A percentile compares a stretch with the other conserved stretches of the same genome.
Conservation (phyloP, 2,113 vertebrate genomes). For the Oryzias curvinotus region DNA sequence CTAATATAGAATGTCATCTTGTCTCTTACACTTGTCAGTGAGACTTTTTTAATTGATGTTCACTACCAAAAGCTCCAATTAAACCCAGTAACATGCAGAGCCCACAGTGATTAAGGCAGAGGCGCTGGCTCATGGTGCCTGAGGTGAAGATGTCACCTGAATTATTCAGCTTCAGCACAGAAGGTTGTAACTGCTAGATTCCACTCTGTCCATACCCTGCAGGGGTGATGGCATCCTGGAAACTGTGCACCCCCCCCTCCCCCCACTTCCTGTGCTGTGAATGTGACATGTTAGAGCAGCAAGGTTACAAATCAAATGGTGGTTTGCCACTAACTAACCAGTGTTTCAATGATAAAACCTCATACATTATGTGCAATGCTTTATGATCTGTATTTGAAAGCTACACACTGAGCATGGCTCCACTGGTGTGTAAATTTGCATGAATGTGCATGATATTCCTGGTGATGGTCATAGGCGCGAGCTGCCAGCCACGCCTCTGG, state of each 20-base stretch:
- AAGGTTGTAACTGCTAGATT: conserved; percentile 27
- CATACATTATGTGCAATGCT: too few relatives aligned
- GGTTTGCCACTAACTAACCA: too few relatives aligned
- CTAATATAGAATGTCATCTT: too few relatives aligned
- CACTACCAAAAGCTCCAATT: conserved; percentile 9
- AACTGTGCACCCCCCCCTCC: background rate
- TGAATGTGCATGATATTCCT: too few relatives aligned
- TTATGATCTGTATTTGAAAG: too few relatives aligned
- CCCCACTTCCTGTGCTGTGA: too few relatives aligned
- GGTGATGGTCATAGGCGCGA: too few relatives aligned
- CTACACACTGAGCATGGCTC: too few relatives aligned
- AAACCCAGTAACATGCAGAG: conserved; percentile 12
- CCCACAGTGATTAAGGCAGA: conserved; percentile 28
- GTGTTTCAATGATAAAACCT: too few relatives aligned
- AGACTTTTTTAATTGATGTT: conserved; percentile 2
- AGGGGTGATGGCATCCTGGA: conserved; percentile 18
- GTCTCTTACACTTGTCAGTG: background rate
- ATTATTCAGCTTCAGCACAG: conserved; percentile 52
- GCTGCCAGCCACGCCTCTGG: too few relatives aligned
- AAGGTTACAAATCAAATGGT: background rate
- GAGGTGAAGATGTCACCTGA: conserved; percentile 41
- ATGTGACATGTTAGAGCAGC: background rate
- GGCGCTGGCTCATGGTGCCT: conserved; percentile 16
- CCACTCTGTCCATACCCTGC: conserved; percentile 2
- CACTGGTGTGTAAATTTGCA: too few relatives aligned